These are phyloP conservation scores for Pogoniulus pusillus DNA, from an alignment of 2,797 vertebrate species.

Conservation along the genomic window DNA sequence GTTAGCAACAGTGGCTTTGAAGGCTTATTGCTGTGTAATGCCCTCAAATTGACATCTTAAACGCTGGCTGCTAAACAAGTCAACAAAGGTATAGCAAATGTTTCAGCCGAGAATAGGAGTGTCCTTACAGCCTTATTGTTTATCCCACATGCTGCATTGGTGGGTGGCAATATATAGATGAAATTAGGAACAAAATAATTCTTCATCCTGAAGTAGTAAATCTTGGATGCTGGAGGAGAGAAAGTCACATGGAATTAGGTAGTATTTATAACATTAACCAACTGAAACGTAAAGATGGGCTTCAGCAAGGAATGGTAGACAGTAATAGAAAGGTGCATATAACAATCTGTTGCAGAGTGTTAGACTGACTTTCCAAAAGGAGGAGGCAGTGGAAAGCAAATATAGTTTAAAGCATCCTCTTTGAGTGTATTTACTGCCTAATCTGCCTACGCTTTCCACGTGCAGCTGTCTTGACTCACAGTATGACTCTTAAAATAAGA, in stretches of 20 bases:
- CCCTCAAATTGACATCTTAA: background rate
- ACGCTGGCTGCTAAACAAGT: background rate
- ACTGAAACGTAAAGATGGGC: background rate
- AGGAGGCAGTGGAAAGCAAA: background rate
- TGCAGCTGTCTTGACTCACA: background rate
- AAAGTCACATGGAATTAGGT: background rate
- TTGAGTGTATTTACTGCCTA: background rate
- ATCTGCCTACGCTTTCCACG: background rate
- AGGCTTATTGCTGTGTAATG: background rate
- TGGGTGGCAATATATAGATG: background rate
- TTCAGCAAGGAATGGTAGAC: background rate
- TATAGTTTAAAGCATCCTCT: background rate
- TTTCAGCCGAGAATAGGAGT: background rate
- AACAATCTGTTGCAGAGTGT: background rate
- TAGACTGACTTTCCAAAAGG: background rate
- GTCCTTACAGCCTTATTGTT: background rate
- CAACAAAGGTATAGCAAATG: background rate
- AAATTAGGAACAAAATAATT: background rate
- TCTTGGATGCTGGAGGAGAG: background rate
- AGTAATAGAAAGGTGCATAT: background rate
- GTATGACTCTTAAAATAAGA: background rate
- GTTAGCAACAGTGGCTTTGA: background rate
- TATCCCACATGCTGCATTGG: accelerated
- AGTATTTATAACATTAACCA: background rate
- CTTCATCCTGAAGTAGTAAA: background rate